A percentile compares a stretch with the other conserved stretches of the same genome.
phyloP scores from a whole-genome alignment of 2,888 invertebrate species.

The Lottia gigantea region DNA sequence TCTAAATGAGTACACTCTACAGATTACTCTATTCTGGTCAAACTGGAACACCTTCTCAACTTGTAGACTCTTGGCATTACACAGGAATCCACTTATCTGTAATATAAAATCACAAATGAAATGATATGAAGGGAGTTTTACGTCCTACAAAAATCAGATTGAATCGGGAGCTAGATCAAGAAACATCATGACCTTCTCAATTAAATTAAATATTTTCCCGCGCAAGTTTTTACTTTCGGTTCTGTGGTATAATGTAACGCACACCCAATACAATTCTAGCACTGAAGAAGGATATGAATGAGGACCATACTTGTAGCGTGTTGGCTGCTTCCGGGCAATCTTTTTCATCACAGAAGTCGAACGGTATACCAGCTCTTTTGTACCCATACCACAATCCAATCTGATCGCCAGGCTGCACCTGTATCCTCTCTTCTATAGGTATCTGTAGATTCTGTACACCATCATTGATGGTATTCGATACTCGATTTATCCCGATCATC shows the following conservation, averaged over 20 bases:
- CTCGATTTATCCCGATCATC: not conserved
- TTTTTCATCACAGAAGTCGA: not conserved
- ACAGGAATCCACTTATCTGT: not conserved
- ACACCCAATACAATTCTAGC: no score
- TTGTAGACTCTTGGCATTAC: not conserved
- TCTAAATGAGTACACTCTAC: not conserved
- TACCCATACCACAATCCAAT: not conserved
- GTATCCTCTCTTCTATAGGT: not conserved
- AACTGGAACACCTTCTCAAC: not conserved
- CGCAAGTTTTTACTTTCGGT: no score
- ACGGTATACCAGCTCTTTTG: not conserved
- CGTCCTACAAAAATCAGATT: no score
- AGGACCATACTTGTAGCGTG: not conserved
- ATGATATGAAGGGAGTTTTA: no score
- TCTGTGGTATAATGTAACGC: no score
- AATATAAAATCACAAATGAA: no score
- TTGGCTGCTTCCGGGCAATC: not conserved
- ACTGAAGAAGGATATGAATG: no score
- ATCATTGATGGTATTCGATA: not conserved
- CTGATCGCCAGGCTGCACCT: not conserved
- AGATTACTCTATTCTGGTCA: not conserved
- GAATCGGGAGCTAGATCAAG: no score
- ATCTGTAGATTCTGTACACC: not conserved
- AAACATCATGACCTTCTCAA: no score
- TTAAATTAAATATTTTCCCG: no score